Evolutionary conservation across 1,140 invertebrate species (phyloP).

Genomic region (Colletes latitarsis): DNA sequence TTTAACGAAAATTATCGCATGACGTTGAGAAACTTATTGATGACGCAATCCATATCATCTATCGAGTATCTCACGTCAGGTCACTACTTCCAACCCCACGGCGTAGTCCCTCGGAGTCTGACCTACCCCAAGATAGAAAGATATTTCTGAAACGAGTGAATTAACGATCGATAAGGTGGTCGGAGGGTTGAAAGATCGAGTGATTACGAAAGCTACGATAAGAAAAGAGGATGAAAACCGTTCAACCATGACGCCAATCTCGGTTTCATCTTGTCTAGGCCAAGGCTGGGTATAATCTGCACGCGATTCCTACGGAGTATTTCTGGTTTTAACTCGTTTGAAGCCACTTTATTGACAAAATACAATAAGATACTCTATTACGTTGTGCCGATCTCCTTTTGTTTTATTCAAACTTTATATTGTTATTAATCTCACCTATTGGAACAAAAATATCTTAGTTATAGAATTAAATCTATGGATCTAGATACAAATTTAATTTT

Average conservation of each 20-base stretch:
- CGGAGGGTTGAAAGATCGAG: slow-evolving; percentile 22
- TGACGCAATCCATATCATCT: slow-evolving; percentile 39
- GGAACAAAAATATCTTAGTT: too few species aligned
- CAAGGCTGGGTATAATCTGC: background rate
- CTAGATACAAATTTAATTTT: too few species aligned
- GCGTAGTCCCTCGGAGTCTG: slow-evolving; percentile 14
- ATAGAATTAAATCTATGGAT: too few species aligned
- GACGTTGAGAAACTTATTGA: slow-evolving; percentile 8
- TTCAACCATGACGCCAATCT: background rate
- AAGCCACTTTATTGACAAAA: too few species aligned
- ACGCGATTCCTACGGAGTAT: too few species aligned
- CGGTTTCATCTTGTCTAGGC: background rate
- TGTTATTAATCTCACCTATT: too few species aligned
- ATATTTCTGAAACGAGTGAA: slow-evolving; percentile 51
- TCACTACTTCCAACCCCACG: slow-evolving; percentile 44
- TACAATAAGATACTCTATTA: too few species aligned
- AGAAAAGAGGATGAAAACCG: slow-evolving; percentile 15
- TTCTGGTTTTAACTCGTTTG: too few species aligned
- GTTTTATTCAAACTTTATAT: too few species aligned
- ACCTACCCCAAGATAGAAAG: slow-evolving; percentile 31
- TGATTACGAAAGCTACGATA: background rate
- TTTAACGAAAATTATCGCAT: background rate
- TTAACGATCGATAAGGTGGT: slow-evolving; percentile 33
- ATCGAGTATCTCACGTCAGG: slow-evolving; percentile 38
- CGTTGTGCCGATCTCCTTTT: too few species aligned